Evolutionary conservation across 1,140 invertebrate species (phyloP).

Genomic region (Proales similis): DNA sequence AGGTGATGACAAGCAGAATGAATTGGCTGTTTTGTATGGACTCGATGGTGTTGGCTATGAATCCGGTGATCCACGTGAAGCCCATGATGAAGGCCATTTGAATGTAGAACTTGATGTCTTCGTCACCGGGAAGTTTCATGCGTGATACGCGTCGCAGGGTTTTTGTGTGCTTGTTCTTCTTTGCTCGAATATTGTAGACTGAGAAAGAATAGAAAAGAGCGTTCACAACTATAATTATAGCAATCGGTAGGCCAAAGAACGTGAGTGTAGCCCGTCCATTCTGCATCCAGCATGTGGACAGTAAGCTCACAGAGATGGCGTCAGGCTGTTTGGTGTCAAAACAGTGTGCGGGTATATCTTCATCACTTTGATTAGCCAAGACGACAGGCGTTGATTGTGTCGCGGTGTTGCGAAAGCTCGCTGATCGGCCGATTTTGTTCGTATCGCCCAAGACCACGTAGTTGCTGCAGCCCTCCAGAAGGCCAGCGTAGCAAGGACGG

Average conservation of each 20-base stretch:
- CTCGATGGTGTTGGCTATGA: conserved; percentile 37
- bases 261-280: conserved; percentile 45
- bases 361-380: background rate
- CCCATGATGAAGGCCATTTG: conserved; percentile 55
- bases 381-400: background rate
- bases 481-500: conserved; percentile 38
- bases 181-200: conserved; percentile 56
- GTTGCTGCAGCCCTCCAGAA: conserved; percentile 39
- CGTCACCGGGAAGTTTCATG: conserved; percentile 41
- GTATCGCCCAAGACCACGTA: background rate
- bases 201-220: conserved; percentile 48
- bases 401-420: background rate
- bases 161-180: conserved; percentile 40
- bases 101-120: conserved; percentile 58
- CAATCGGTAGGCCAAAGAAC: conserved; percentile 50
- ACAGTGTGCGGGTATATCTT: background rate
- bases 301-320: conserved; percentile 44
- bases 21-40: background rate
- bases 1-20: conserved; percentile 41
- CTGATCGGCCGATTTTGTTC: background rate
- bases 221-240: conserved; percentile 48
- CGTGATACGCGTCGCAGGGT: conserved; percentile 2
- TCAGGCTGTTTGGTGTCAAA: conserved; percentile 43
- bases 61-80: conserved; percentile 54
- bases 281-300: conserved; percentile 55